Base-by-base conservation (phyloP, 2,113 vertebrate genomes). In the Rutilus rutilus region DNA sequence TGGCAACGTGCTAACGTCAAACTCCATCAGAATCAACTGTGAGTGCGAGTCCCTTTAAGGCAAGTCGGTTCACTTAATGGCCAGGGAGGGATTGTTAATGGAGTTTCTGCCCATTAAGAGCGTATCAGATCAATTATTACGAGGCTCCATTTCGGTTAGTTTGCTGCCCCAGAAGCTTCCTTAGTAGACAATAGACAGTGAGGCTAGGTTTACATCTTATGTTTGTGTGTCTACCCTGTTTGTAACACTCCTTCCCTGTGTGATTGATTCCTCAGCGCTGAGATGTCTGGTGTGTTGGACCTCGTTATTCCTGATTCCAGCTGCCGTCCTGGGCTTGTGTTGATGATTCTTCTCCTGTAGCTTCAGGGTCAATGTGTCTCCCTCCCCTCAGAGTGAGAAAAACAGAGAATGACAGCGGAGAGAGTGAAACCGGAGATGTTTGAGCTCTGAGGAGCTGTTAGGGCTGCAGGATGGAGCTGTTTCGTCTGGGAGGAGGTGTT, bases 351-450 rank as follows among this genome's bases (percentile, higher is more conserved):
- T 45, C 27, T 57, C 52, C 50, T 78, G 10, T n/a, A 62, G 39
- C 78, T 65, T 81, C 59, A 47, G 59, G 39, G 59, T 81, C 78
- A 81, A 9, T 42, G 33, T 79, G 77, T 81, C 78, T 81, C n/a
- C 1, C 54, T 79, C 33, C 12, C 77, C 57, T 79, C 59, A 11
- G 59, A 65, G n/a, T 47, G 59, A 81, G 78, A 81, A 65, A 81
- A 81, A 27, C 60, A 21, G 39, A 80, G 36, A 17, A n/a, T 47
- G 39, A 65, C 73, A 75, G 57, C 33, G 36, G 23, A 8, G 52
- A 60, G 54, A 78, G 76, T 14, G 12, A 45, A 45, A 81, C 11
- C n/a, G 12, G 78, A 64, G 78, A 64, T 17, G 14, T 80, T 64
- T 45, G 59, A 64, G 78, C 59, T 81, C 78, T 47, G 42, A 79